phyloP scores from a whole-genome alignment of 2,113 vertebrate species.

The Amazona vittata region DNA sequence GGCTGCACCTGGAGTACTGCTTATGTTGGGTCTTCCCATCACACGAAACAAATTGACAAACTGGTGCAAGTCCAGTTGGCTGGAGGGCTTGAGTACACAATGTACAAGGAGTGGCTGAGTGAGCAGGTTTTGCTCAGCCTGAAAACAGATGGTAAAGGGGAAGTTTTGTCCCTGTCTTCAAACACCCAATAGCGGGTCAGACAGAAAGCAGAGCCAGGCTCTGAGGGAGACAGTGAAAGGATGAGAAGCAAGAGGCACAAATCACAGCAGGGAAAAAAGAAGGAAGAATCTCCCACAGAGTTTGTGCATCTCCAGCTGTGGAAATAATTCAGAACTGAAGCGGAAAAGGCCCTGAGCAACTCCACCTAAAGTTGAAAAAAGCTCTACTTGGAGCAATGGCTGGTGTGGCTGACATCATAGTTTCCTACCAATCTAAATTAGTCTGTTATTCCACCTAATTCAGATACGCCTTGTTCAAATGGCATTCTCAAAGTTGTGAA shows the following conservation, averaged over 20 bases:
- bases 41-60: background rate
- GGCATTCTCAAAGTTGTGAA: rapidly evolving
- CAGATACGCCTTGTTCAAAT: background rate
- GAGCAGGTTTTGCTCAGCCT: background rate
- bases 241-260: background rate
- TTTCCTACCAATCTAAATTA: background rate
- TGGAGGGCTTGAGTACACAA: background rate
- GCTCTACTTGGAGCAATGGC: background rate
- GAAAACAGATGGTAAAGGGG: background rate
- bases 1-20: background rate
- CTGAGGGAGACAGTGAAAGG: background rate
- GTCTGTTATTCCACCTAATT: background rate
- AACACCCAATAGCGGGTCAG: background rate
- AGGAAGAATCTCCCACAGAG: background rate
- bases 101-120: background rate
- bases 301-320: background rate
- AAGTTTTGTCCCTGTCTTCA: background rate
- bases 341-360: background rate
- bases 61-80: background rate
- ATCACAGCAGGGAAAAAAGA: background rate
- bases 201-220: background rate
- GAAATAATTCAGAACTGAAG: background rate
- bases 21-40: background rate
- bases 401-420: background rate
- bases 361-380: background rate